Evolutionary conservation across 2,113 vertebrate species (phyloP).

Genomic region (Clarias gariepinus): DNA sequence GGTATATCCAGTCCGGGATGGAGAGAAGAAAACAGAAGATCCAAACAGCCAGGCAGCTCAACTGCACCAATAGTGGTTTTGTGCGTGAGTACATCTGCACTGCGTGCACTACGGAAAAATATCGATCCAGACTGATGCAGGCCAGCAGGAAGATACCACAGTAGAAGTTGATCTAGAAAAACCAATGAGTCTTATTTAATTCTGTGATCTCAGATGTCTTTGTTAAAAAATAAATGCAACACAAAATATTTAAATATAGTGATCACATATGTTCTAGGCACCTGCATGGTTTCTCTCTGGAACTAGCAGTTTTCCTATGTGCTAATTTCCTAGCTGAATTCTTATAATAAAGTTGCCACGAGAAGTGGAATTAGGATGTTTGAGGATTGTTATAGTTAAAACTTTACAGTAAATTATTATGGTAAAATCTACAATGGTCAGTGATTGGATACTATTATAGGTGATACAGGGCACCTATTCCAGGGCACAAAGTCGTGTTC

Average conservation of each 20-base stretch:
- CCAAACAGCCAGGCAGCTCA: conserved; percentile 78
- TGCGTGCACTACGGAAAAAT: conserved; percentile 84
- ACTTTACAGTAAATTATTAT: neutral
- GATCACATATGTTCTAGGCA: neutral
- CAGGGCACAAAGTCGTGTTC: no score
- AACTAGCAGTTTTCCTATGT: neutral
- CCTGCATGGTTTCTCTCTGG: neutral
- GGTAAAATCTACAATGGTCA: neutral
- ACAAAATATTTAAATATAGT: neutral
- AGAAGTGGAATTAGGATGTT: neutral
- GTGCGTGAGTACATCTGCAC: conserved; percentile 82
- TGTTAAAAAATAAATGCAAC: neutral
- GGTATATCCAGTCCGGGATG: conserved; percentile 78
- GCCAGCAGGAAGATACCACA: conserved; percentile 84
- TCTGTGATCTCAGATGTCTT: neutral
- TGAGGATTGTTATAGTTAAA: neutral
- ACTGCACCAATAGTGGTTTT: conserved; percentile 60
- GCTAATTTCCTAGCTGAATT: neutral
- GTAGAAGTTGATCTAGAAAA: conserved; percentile 82
- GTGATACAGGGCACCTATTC: no score
- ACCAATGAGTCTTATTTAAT: neutral
- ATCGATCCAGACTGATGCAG: conserved; percentile 88
- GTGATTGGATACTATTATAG: neutral
- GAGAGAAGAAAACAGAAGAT: conserved; percentile 75
- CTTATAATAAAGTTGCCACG: neutral